Base-by-base conservation (phyloP, 2,797 vertebrate genomes). In the Centropyge bicolor region DNA sequence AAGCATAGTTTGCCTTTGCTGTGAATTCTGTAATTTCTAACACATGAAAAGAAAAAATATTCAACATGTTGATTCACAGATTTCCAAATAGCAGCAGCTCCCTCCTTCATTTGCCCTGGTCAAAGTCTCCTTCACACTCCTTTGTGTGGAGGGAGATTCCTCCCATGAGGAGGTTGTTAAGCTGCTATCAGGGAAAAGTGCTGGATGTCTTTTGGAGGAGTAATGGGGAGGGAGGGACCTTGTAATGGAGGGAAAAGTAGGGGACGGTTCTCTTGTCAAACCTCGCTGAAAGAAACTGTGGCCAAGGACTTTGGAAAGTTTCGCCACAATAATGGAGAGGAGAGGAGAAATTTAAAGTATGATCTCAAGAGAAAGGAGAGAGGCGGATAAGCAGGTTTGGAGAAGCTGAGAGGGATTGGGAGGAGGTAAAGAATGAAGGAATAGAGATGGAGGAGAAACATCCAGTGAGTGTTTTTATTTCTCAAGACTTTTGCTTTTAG, bases 161-260 rank as follows among this genome's bases (percentile, higher is more conserved):
- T 88, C 78, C 40, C 78, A 70, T 52, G 67, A 84, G 65, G 79
- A 83, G 73, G 79, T 68, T 80, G 81, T 88, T 81, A 69, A 86
- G 76, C 80, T 74, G 78, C 62, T 76, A 77, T 87, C 74, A 19
- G 81, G 76, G 52, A 76, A 76, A 80, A 83, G 81, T 67, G 59
- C 62, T 85, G 59, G 2, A 67, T 45, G 76, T 83, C 52, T 68
- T 79, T 74, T 19, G 48, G 70, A 41, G 66, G 60, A 79, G 63
- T 71, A 64, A 79, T 67, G 75, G 52, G 36, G 67, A 69, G 67
- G 78, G 80, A 70, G 74, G 78, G 35, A 45, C 31, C n/a, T 11
- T 46, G 68, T 8, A 77, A 8, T 49, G 62, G 48, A 43, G 57
- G 63, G 55, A 79, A 74, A 75, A 55, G 38, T 17, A 72, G 55